Evolutionary conservation across 53 echinoderm and acorn worm species (phyloP).

Genomic region (Echinarachnius parma): DNA sequence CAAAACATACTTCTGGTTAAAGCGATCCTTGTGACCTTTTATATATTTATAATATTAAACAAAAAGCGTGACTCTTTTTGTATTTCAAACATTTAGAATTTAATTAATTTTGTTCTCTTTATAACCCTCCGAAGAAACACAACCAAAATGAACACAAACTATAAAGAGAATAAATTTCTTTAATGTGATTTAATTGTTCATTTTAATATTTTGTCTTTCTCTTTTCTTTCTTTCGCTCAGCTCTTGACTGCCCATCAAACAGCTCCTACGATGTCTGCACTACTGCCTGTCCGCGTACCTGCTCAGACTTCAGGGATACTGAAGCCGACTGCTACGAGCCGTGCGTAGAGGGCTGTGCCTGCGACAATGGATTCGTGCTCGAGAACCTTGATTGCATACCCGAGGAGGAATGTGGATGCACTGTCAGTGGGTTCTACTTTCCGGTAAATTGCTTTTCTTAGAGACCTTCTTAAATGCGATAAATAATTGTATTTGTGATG

Average conservation of each 20-base stretch:
- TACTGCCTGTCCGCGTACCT: conserved; percentile 73
- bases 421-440: conserved; percentile 66
- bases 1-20: too few relatives aligned
- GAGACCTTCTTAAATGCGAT: too few relatives aligned
- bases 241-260: conserved; percentile 68
- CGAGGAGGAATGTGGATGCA: conserved; percentile 68
- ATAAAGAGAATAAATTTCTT: too few relatives aligned
- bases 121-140: too few relatives aligned
- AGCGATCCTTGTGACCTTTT: too few relatives aligned
- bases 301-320: conserved; percentile 45
- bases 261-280: conserved; percentile 62
- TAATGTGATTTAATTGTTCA: too few relatives aligned
- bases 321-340: conserved; percentile 49
- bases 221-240: conserved; percentile 31
- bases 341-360: conserved; percentile 83
- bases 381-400: conserved; percentile 72
- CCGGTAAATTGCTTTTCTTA: conserved; percentile 42
- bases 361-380: conserved; percentile 62
- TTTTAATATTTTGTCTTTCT: not conserved
- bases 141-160: too few relatives aligned
- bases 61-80: too few relatives aligned
- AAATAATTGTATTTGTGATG: too few relatives aligned
- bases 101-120: too few relatives aligned
- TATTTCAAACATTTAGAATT: too few relatives aligned
- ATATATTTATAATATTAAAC: too few relatives aligned